These are phyloP conservation scores for Drosophila auraria DNA, from an alignment of 1,140 invertebrate genomes.

Conservation along the genomic window DNA sequence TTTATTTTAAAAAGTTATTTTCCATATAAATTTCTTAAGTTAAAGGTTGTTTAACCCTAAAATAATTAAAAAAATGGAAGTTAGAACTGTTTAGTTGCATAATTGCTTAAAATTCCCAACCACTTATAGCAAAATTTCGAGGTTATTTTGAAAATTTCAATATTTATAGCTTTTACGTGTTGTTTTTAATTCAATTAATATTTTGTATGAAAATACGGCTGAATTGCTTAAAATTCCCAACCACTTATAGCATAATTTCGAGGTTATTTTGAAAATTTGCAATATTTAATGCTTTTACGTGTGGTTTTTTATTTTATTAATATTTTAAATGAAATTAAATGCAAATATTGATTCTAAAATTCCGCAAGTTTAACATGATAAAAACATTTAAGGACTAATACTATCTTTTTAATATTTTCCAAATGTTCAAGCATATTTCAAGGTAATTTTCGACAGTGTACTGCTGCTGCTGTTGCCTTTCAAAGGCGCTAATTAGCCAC, in stretches of 20 bases:
- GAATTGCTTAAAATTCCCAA: no score
- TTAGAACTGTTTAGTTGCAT: not conserved
- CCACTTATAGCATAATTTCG: no score
- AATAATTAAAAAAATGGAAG: no score
- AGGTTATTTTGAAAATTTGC: not conserved
- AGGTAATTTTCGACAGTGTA: conserved; percentile 24
- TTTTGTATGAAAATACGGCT: not conserved
- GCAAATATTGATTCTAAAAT: not conserved
- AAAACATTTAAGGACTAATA: no score
- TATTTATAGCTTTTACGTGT: not conserved
- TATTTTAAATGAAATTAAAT: not conserved
- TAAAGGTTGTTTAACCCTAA: no score
- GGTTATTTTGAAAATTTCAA: not conserved
- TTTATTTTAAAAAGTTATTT: not conserved
- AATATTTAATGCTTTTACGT: not conserved
- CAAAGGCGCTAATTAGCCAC: conserved; percentile 75
- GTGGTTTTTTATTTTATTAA: not conserved
- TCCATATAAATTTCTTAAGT: no score
- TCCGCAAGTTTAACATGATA: no score
- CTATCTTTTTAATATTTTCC: not conserved
- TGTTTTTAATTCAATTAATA: no score
- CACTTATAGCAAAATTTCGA: not conserved
- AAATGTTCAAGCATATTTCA: not conserved
- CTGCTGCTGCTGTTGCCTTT: conserved; percentile 27
- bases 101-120: not conserved